Evolutionary conservation across 2,113 vertebrate genomes (phyloP).

Genomic region (Salvelinus sp.): DNA sequence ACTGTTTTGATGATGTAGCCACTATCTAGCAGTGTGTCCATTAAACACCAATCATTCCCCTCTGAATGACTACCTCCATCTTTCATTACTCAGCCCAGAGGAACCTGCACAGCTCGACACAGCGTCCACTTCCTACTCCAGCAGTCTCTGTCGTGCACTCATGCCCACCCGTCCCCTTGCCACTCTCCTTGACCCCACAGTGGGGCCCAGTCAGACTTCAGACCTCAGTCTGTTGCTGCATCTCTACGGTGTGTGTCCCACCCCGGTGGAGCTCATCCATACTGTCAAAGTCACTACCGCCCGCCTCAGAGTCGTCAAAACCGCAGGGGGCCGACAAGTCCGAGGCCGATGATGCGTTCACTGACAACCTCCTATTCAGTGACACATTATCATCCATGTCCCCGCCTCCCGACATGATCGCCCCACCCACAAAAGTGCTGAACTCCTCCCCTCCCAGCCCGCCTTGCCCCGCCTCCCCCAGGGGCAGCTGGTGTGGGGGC

Average conservation of each 20-base stretch:
- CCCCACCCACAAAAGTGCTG: conserved; percentile 76
- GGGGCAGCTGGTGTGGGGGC: conserved; percentile 89
- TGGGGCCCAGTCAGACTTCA: conserved; percentile 79
- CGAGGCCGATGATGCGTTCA: conserved; percentile 81
- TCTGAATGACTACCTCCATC: background rate
- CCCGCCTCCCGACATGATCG: conserved; percentile 64
- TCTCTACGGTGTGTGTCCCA: conserved; percentile 63
- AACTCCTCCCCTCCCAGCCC: conserved; percentile 70
- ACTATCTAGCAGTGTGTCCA: background rate
- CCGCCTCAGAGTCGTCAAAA: conserved; percentile 82
- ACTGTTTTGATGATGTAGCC: background rate
- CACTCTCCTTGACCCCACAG: background rate
- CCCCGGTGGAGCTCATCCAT: conserved; percentile 76
- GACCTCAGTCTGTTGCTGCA: conserved; percentile 97
- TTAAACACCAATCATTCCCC: background rate
- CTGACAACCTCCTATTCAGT: conserved; percentile 78
- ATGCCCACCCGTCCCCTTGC: background rate
- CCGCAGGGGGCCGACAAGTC: conserved; percentile 79
- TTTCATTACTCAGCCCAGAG: background rate
- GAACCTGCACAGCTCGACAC: background rate
- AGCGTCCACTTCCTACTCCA: background rate
- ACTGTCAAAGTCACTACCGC: conserved; percentile 85
- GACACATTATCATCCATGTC: conserved; percentile 73
- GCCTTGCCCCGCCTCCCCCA: conserved; percentile 66
- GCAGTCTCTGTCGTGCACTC: conserved; percentile 33